phyloP scores from a whole-genome alignment of 2,797 vertebrate genomes.

The Pseudochirops corinnae region DNA sequence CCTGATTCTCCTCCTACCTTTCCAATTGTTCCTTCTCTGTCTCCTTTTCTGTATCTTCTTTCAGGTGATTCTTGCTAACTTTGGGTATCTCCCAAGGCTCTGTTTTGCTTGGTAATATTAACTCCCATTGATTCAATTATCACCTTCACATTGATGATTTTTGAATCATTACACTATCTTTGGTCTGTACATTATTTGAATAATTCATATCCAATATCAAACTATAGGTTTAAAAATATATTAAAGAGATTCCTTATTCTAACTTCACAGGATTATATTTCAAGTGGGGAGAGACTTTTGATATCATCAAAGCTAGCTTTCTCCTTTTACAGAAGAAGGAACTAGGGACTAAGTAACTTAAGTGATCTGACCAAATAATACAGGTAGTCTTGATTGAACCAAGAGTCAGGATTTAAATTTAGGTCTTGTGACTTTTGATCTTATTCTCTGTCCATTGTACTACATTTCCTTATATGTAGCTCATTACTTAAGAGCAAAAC shows the following conservation, averaged over 20 bases:
- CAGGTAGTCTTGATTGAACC: not conserved
- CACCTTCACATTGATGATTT: not conserved
- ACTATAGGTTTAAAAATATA: not conserved
- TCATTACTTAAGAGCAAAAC: not conserved
- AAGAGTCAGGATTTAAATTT: not conserved
- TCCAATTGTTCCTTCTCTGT: not conserved
- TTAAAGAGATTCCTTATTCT: not conserved
- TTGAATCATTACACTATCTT: not conserved
- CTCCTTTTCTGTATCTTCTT: not conserved
- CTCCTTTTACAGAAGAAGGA: not conserved
- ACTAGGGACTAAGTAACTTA: not conserved
- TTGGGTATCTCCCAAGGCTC: not conserved
- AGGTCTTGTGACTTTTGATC: not conserved
- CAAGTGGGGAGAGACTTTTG: not conserved
- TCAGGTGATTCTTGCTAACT: not conserved
- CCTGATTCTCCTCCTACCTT: not conserved
- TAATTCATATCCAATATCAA: not conserved
- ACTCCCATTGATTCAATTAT: not conserved
- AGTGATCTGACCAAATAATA: not conserved
- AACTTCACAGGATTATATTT: not conserved
- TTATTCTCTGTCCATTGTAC: not conserved
- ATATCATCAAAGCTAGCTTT: not conserved
- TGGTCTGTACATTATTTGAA: not conserved
- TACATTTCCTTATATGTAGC: not conserved
- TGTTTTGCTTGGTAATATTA: not conserved